Evolutionary conservation across 2,888 invertebrate species (phyloP), one percentile per base, ranked within the genome.

Genomic region (Synergus gifuensis): DNA sequence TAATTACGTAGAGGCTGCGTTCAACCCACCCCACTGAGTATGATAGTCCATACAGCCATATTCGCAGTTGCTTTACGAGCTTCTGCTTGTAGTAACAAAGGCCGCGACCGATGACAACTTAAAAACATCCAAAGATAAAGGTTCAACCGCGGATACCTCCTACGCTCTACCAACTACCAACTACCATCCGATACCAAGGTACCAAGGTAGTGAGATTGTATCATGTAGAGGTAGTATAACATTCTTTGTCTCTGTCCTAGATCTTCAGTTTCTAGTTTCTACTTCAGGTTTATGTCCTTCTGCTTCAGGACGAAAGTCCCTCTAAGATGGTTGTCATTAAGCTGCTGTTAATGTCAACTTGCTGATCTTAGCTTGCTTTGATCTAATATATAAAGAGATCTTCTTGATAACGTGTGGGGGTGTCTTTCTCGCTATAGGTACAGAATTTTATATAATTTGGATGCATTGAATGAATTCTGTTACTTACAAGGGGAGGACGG

Each of bases 31-130:
- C 85, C 80, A 77, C 66, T 44, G 49, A 54, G 73, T 36, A 76
- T 78, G 79, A 84, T 85, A 82, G 83, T 81, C 36, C 36, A 36
- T 36, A 36, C 5, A 36, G 36, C 82, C 83, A 81, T 82, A 80
- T 85, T 28, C 82, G 81, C 78, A 81, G 66, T 67, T 88, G 84
- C 85, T 90, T 89, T 89, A 89, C 87, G 90, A 89, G 89, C 87
- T 87, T 86, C 88, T 84, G 88, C 89, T 83, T 83, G 86, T 88
- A 88, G 88, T 87, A 89, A 89, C 89, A 89, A 90, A 88, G 87
- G 82, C 79, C 81, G 79, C 80, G 79, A 83, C 82, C 86, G 90
- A 89, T 88, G 90, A 91, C 90, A 90, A 88, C 86, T 87, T 86
- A 86, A 88, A 90, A 88, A 88, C 85, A 81, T 81, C 81, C 67